These are phyloP conservation scores for Muntiacus reevesi DNA, from an alignment of 2,113 vertebrate species.

Conservation along the genomic window DNA sequence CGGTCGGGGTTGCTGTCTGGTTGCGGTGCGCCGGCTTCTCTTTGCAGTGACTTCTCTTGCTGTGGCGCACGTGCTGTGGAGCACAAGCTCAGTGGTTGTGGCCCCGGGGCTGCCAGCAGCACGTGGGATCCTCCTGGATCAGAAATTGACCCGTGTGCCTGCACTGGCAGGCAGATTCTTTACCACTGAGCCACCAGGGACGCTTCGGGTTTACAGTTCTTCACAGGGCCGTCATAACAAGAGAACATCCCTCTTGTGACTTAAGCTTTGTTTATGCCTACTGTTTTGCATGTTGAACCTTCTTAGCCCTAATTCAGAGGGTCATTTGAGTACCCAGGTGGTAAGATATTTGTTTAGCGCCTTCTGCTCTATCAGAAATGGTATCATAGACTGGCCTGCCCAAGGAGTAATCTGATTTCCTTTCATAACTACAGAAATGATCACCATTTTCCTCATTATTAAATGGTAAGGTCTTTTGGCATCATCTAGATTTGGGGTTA, in stretches of 20 bases:
- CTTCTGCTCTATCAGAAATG: not conserved
- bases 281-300: not conserved
- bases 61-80: not conserved
- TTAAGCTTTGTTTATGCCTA: not conserved
- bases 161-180: not conserved
- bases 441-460: not conserved
- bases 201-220: not conserved
- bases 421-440: not conserved
- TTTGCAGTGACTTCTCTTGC: not conserved
- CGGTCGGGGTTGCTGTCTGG: fast-evolving
- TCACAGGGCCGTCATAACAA: not conserved
- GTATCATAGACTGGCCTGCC: not conserved
- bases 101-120: not conserved
- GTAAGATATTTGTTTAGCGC: not conserved
- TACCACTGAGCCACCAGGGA: not conserved
- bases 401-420: not conserved
- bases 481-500: not conserved
- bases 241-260: not conserved
- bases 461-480: not conserved
- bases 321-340: not conserved
- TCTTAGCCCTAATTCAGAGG: not conserved
- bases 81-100: not conserved
- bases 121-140: not conserved
- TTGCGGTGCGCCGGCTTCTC: not conserved
- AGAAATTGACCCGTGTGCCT: not conserved